Percentiles rank a stretch among this genome's conserved stretches.
phyloP scores from a whole-genome alignment of 2,113 vertebrate genomes.

The Rhinolophus ferrumequinum region DNA sequence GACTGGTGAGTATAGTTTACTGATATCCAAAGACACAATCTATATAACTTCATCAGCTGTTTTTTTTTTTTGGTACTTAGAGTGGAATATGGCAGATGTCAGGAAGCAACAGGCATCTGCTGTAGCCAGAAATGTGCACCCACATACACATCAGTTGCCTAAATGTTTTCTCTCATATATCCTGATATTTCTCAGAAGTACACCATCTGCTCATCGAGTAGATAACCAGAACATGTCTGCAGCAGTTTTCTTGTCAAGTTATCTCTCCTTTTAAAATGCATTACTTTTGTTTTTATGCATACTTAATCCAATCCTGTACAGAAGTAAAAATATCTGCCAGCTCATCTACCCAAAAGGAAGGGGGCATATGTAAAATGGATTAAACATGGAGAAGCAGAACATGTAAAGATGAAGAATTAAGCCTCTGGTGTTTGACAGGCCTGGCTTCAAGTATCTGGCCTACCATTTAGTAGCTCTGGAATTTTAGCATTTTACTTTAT shows the following conservation, averaged over 20 bases:
- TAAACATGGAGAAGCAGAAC: conserved; percentile 11
- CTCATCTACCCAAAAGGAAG: not conserved
- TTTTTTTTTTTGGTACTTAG: conserved; percentile 41
- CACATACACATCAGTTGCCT: conserved; percentile 75
- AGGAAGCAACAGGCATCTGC: conserved; percentile 78
- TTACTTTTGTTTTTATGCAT: conserved; percentile 64
- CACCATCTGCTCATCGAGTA: conserved; percentile 73
- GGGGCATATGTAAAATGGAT: not conserved
- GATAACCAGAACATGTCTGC: conserved; percentile 61
- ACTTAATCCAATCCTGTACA: conserved; percentile 21
- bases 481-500: not conserved
- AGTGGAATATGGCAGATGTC: conserved; percentile 71
- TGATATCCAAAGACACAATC: not conserved
- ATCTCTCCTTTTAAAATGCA: conserved; percentile 39
- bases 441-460: not conserved
- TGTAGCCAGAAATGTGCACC: conserved; percentile 68
- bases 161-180: conserved; percentile 75
- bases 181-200: conserved; percentile 78
- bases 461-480: not conserved
- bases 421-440: not conserved
- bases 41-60: conserved; percentile 35
- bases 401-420: not conserved
- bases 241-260: conserved; percentile 60
- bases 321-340: conserved; percentile 12
- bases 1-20: conserved; percentile 27